Evolutionary conservation across 2,113 vertebrate genomes (phyloP).

Genomic region (Erythrolamprus reginae): DNA sequence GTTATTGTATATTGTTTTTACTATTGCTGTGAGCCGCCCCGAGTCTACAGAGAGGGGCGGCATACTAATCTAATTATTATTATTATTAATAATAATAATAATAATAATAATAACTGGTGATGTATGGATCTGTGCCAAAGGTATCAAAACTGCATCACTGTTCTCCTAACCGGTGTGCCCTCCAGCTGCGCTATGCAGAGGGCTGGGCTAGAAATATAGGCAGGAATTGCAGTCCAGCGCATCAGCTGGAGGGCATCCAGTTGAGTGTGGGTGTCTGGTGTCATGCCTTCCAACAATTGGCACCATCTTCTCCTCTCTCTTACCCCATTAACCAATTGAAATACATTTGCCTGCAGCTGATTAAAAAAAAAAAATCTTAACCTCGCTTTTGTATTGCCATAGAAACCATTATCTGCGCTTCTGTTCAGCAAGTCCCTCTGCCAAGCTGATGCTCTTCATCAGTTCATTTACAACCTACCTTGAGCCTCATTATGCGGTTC

Average conservation of each 20-base stretch:
- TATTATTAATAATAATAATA: too few relatives aligned
- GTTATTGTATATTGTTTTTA: too few relatives aligned
- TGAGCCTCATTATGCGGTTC: constrained; percentile 13
- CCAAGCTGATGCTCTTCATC: constrained; percentile 43
- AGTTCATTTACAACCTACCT: not conserved
- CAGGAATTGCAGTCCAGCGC: not conserved
- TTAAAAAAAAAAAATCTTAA: constrained; percentile 14
- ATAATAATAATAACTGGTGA: too few relatives aligned
- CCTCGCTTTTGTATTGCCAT: constrained; percentile 53
- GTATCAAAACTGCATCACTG: not conserved
- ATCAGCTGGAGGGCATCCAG: not conserved
- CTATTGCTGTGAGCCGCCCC: too few relatives aligned
- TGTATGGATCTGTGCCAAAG: not conserved
- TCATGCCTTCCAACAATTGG: constrained; percentile 33
- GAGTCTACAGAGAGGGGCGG: too few relatives aligned
- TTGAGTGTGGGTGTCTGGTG: not conserved
- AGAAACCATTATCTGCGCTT: constrained; percentile 56
- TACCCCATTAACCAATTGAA: constrained; percentile 46
- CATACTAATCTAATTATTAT: too few relatives aligned
- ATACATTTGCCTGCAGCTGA: constrained; percentile 32
- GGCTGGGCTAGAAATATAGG: not conserved
- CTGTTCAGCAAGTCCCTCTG: constrained; percentile 50
- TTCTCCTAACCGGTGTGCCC: not conserved
- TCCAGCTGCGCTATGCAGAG: not conserved
- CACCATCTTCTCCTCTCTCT: constrained; percentile 23